Percentiles rank a stretch among this genome's conserved stretches.
These are phyloP conservation scores for Aleiodes leptofemur DNA, from an alignment of 2,888 invertebrate genomes.

Conservation along the genomic window DNA sequence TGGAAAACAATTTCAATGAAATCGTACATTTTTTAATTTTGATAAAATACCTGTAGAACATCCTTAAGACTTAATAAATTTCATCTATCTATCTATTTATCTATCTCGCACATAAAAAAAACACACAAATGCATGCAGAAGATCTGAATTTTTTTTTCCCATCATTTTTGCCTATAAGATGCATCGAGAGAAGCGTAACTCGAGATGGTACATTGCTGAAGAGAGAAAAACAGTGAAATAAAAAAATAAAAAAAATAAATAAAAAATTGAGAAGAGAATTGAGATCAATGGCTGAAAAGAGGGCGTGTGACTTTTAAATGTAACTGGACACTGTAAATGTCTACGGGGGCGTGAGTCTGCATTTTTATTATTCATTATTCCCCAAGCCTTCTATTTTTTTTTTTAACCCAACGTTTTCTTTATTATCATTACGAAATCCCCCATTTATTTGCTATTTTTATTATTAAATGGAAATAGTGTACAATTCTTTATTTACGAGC, in stretches of 20 bases:
- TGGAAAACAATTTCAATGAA: too few species aligned
- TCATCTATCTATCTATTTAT: too few species aligned
- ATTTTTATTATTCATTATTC: conserved; percentile 34
- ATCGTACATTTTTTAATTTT: too few species aligned
- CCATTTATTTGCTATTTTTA: conserved; percentile 30
- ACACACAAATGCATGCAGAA: neutral
- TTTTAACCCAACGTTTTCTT: conserved; percentile 30
- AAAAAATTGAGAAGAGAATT: conserved; percentile 52
- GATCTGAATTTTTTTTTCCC: neutral
- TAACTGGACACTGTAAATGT: conserved; percentile 50
- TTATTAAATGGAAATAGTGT: conserved; percentile 27
- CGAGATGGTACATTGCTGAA: conserved; percentile 54
- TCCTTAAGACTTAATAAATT: too few species aligned
- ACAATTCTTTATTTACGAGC: conserved; percentile 14
- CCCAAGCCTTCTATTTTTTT: conserved; percentile 15
- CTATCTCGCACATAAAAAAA: conserved; percentile 17
- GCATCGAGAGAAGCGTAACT: conserved; percentile 52
- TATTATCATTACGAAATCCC: neutral
- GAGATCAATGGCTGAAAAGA: conserved; percentile 57
- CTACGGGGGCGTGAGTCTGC: conserved; percentile 50
- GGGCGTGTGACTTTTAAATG: conserved; percentile 57
- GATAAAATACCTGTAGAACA: too few species aligned
- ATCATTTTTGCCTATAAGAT: conserved; percentile 34
- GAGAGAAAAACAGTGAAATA: conserved; percentile 36
- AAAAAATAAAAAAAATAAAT: neutral